Base-by-base conservation (phyloP, 2,888 invertebrate species). In the Netelia melanura region DNA sequence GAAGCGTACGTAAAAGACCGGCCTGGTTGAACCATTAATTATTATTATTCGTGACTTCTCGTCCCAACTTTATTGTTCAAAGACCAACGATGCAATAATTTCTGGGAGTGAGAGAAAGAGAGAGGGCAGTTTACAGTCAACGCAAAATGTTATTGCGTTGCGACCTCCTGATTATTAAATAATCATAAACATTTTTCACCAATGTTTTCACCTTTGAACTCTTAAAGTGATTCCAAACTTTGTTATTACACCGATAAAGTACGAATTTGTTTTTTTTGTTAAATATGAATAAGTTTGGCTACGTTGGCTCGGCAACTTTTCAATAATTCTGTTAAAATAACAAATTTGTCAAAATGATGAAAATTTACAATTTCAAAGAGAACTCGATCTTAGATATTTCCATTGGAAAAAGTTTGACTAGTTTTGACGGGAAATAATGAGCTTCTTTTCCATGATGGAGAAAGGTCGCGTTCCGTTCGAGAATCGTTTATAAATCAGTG, bases 81-180 rank as follows among this genome's bases (percentile, higher is more conserved):
- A 54, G 25, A 67, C 10, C 21, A 43, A 43, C 71, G 48, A 68
- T 23, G 43, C 30, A 17, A 11, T 54, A 8, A 54, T 54, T 64
- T 14, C 44, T 23, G 23, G 11, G 10, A 38, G 64, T 9, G 54
- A 70, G 9, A 70, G 14, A 6, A 21, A 61, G 48, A 48, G 43
- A 62, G 58, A n/a, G 3, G 21, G 8, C 43, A 72, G 38, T 23
- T 43, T 3, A 23, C 44, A 61, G 17, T 21, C 10, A 9, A 61
- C 44, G 48, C 21, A 14, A 67, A 80, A 76, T 77, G 56, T 74
- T 81, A 78, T 68, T 74, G 44, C 65, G 61, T 72, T 80, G 61
- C 23, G 81, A 84, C 81, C 77, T 21, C 77, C 54, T 70, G 64
- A 67, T 77, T 44, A 38, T 30, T 21, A 65, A 65, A 43, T 65